These are phyloP conservation scores for Vicugna pacos DNA, from an alignment of 2,113 vertebrate species.

Conservation along the genomic window DNA sequence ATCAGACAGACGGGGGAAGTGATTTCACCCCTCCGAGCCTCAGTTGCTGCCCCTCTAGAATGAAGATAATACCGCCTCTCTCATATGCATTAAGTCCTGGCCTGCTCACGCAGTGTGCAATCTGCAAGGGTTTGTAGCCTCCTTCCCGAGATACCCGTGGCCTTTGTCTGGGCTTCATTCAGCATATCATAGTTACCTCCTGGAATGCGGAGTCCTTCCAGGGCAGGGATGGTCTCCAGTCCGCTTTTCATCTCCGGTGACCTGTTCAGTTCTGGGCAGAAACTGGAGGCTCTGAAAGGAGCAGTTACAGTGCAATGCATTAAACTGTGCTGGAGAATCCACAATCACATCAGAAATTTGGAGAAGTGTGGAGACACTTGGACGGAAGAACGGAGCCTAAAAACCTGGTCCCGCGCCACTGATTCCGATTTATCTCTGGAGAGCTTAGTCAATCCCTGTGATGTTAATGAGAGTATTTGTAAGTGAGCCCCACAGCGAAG, in stretches of 20 bases:
- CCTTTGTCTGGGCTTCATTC: neutral
- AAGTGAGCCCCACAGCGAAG: neutral
- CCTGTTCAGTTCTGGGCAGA: neutral
- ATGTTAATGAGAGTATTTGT: neutral
- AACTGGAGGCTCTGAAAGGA: neutral
- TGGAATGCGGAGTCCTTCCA: neutral
- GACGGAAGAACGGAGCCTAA: neutral
- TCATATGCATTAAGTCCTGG: neutral
- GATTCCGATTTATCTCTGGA: neutral
- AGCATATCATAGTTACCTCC: neutral
- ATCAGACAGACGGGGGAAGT: neutral
- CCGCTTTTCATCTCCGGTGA: neutral
- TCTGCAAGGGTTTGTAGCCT: neutral
- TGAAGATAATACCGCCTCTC: neutral
- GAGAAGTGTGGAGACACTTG: constrained; percentile 12
- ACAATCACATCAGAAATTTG: neutral
- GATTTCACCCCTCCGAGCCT: neutral
- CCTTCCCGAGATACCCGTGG: neutral
- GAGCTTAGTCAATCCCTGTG: neutral
- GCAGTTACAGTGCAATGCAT: neutral
- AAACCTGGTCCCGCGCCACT: neutral
- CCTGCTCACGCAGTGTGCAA: neutral
- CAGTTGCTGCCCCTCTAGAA: neutral
- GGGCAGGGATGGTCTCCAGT: neutral
- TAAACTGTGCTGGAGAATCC: neutral